Evolutionary conservation across 2,797 vertebrate genomes (phyloP).

Genomic region (Alfaro cultratus): DNA sequence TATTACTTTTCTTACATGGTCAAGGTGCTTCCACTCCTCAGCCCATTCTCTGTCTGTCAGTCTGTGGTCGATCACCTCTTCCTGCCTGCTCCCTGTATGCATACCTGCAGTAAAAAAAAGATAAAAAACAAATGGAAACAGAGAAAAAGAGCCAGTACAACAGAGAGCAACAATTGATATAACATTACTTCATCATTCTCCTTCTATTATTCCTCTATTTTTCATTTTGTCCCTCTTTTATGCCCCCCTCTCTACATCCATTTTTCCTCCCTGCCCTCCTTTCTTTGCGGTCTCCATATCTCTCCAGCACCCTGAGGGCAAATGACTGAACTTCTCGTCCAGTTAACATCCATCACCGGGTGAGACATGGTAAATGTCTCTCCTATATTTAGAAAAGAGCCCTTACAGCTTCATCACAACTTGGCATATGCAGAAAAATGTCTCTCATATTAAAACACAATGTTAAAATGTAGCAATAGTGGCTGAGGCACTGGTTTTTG

Average conservation of each 20-base stretch:
- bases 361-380: constrained; percentile 67
- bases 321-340: constrained; percentile 65
- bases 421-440: constrained; percentile 28
- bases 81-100: constrained; percentile 89
- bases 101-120: constrained; percentile 75
- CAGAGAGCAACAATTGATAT: constrained; percentile 15
- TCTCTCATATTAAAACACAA: constrained; percentile 12
- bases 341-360: constrained; percentile 75
- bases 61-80: constrained; percentile 96
- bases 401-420: constrained; percentile 60
- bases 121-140: constrained; percentile 14
- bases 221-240: constrained; percentile 29
- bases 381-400: constrained; percentile 75
- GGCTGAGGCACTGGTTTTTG: background rate
- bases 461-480: constrained; percentile 12
- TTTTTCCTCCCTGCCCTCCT: constrained; percentile 23
- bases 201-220: constrained; percentile 7
- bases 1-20: constrained; percentile 94
- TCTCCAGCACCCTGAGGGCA: constrained; percentile 50
- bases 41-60: constrained; percentile 98
- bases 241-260: constrained; percentile 23
- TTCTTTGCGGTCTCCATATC: constrained; percentile 37
- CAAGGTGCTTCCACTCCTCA: constrained; percentile 98
- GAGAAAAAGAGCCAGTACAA: constrained; percentile 50
- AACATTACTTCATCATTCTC: constrained; percentile 22